phyloP scores from a whole-genome alignment of 2,888 invertebrate genomes.

The Frankliniella fusca region DNA sequence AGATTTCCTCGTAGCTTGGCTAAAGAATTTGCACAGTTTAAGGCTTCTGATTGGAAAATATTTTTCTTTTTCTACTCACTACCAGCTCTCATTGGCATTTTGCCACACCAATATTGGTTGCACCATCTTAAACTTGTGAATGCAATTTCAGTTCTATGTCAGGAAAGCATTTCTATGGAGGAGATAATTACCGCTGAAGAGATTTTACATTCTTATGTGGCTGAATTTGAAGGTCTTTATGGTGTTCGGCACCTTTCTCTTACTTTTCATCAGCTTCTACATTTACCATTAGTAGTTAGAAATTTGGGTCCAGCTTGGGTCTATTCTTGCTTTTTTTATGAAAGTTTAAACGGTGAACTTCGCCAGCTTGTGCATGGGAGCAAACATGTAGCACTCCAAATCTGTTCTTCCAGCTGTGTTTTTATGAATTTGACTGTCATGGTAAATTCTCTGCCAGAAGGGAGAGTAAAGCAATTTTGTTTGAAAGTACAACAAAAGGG shows the following conservation, averaged over 20 bases:
- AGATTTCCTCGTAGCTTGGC: conserved; percentile 36
- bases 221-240: conserved; percentile 38
- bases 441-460: background rate
- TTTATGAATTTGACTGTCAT: conserved; percentile 30
- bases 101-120: conserved; percentile 36
- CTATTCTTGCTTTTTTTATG: no score
- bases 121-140: conserved; percentile 38
- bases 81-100: conserved; percentile 37
- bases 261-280: conserved; percentile 39
- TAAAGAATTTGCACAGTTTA: conserved; percentile 37
- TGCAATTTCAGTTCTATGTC: conserved; percentile 36
- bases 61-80: conserved; percentile 38
- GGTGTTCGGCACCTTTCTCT: conserved; percentile 36
- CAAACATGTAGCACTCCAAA: conserved; percentile 35
- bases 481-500: conserved; percentile 30
- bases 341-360: no score
- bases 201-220: conserved; percentile 35
- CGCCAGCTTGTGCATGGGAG: no score
- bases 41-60: conserved; percentile 38
- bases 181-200: conserved; percentile 33
- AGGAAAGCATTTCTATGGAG: conserved; percentile 34
- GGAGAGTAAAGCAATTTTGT: conserved; percentile 29
- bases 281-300: conserved; percentile 37
- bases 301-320: conserved; percentile 38
- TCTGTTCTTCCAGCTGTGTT: conserved; percentile 33